These are phyloP conservation scores for Acanthosepion lycidas DNA, from an alignment of 2,888 invertebrate genomes.

Conservation along the genomic window DNA sequence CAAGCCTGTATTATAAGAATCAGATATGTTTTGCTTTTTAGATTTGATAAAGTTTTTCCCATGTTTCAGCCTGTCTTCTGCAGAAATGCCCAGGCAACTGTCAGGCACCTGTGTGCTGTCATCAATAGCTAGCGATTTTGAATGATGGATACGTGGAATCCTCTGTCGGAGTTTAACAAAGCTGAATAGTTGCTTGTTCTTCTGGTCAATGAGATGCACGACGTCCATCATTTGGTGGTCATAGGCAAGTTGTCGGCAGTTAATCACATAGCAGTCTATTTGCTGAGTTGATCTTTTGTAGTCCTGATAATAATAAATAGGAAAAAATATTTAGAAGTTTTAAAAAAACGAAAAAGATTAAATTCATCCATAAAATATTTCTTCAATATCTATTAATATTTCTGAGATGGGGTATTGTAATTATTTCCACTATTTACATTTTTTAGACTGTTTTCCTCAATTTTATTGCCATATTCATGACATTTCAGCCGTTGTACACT, in stretches of 20 bases:
- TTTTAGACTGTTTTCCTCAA: no score
- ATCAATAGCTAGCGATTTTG: constrained; percentile 40
- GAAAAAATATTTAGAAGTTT: no score
- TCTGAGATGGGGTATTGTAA: no score
- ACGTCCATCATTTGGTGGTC: constrained; percentile 65
- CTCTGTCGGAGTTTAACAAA: constrained; percentile 60
- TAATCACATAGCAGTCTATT: constrained; percentile 58
- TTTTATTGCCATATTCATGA: no score
- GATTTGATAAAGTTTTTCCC: not conserved
- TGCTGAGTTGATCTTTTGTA: constrained; percentile 52
- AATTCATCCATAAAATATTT: no score
- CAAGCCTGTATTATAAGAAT: not conserved
- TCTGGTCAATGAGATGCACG: constrained; percentile 70
- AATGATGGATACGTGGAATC: constrained; percentile 57
- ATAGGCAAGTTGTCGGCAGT: constrained; percentile 72
- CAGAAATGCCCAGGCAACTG: not conserved
- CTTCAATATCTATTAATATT: no score
- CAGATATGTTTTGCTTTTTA: not conserved
- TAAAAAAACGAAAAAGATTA: no score
- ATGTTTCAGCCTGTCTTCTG: not conserved
- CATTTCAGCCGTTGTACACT: no score
- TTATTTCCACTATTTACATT: no score
- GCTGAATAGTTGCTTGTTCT: constrained; percentile 65
- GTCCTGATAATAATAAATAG: constrained; percentile 49
- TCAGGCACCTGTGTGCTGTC: not conserved